A percentile compares a stretch with the other conserved stretches of the same genome.
These are phyloP conservation scores for Fistularia tabacaria DNA, from an alignment of 2,797 vertebrate species.

Conservation along the genomic window DNA sequence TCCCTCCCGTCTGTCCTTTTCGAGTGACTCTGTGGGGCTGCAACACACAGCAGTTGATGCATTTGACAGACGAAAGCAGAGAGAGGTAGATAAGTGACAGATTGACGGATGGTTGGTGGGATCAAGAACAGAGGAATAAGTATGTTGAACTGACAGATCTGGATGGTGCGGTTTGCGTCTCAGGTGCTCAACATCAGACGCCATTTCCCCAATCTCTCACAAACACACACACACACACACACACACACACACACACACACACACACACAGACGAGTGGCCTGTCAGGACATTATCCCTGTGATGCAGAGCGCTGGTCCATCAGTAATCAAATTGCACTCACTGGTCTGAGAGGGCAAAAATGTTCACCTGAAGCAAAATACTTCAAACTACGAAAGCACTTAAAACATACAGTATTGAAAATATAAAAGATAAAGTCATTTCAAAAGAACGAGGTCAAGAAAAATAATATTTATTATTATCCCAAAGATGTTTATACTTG, in stretches of 20 bases:
- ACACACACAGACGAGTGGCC: not conserved
- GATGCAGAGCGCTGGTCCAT: conserved; percentile 12
- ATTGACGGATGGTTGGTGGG: not conserved
- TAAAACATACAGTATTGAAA: too few species aligned
- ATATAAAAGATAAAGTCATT: too few species aligned
- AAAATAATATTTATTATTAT: too few species aligned
- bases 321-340: conserved; percentile 14
- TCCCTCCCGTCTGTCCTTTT: not conserved
- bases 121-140: not conserved
- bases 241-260: too few species aligned
- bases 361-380: conserved; percentile 5
- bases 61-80: not conserved
- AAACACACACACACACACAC: not conserved
- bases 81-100: not conserved
- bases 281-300: conserved; percentile 1
- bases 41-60: too few species aligned
- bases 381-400: conserved; percentile 3
- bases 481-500: too few species aligned
- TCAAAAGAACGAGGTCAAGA: too few species aligned
- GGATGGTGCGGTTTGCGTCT: not conserved
- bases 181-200: conserved; percentile 2
- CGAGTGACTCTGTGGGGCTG: too few species aligned
- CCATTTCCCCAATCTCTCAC: too few species aligned
- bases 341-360: conserved; percentile 11
- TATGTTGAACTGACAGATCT: too few species aligned